These are phyloP conservation scores for Takifugu rubripes DNA, from an alignment of 2,797 vertebrate species.

Conservation along the genomic window DNA sequence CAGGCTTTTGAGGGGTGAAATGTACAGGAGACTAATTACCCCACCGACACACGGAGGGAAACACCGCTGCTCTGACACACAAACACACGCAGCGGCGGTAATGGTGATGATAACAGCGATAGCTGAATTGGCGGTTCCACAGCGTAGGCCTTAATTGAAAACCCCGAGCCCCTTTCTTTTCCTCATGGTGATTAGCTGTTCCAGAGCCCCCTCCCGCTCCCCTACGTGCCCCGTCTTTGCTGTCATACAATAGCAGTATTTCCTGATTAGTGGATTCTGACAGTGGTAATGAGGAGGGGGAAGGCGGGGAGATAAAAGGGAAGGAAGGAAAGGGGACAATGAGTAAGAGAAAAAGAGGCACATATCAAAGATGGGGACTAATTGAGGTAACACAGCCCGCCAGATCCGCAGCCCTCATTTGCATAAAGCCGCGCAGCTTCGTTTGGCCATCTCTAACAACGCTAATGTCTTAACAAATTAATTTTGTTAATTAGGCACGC, in stretches of 20 bases:
- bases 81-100: conserved; percentile 32
- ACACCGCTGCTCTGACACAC: conserved; percentile 30
- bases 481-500: conserved; percentile 99
- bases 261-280: conserved; percentile 63
- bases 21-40: conserved; percentile 92
- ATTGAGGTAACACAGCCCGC: conserved; percentile 90
- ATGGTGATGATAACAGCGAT: conserved; percentile 76
- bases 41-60: conserved; percentile 67
- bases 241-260: conserved; percentile 62
- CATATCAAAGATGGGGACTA: conserved; percentile 87
- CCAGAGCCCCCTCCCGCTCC: conserved; percentile 69
- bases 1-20: conserved; percentile 91
- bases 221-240: conserved; percentile 23
- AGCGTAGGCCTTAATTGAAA: conserved; percentile 85
- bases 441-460: conserved; percentile 90
- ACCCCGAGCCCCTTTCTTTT: conserved; percentile 83
- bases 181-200: conserved; percentile 82
- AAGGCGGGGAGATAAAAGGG: conserved; percentile 76
- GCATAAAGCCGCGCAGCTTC: conserved; percentile 93
- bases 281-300: conserved; percentile 74
- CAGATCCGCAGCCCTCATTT: conserved; percentile 90
- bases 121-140: conserved; percentile 69
- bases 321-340: conserved; percentile 78
- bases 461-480: conserved; percentile 99
- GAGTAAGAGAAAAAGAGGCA: conserved; percentile 77